Evolutionary conservation across 2,797 vertebrate genomes (phyloP).

Genomic region (Tauraco hartlaubi): DNA sequence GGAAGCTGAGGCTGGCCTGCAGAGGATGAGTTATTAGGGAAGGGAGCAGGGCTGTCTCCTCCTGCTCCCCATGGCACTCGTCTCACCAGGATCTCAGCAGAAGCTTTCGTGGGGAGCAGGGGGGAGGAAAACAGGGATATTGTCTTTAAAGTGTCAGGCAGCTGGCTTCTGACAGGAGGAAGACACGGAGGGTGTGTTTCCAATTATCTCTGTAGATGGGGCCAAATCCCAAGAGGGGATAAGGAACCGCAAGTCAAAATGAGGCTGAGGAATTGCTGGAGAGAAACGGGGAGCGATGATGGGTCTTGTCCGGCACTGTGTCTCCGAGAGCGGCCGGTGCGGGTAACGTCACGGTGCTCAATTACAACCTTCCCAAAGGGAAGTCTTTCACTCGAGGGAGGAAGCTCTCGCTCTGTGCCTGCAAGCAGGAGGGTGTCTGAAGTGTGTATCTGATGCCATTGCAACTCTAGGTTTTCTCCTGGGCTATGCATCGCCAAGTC

Average conservation of each 20-base stretch:
- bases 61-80: rapidly evolving
- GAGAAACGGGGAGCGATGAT: neutral
- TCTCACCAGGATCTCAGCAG: neutral
- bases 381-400: slow-evolving; percentile 57
- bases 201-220: slow-evolving; percentile 68
- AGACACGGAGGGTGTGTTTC: slow-evolving; percentile 43
- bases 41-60: neutral
- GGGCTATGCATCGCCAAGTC: neutral
- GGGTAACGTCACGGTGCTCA: neutral
- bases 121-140: neutral
- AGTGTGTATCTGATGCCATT: neutral
- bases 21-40: neutral
- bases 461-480: neutral
- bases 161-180: slow-evolving; percentile 56
- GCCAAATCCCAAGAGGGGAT: slow-evolving; percentile 39
- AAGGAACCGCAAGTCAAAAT: slow-evolving; percentile 32
- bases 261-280: slow-evolving; percentile 26
- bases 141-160: slow-evolving; percentile 36
- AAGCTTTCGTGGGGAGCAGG: neutral
- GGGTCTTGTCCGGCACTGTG: rapidly evolving
- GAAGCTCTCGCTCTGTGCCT: neutral
- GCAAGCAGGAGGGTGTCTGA: neutral
- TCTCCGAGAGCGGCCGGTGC: neutral
- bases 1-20: neutral
- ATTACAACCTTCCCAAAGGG: slow-evolving; percentile 61